Evolutionary conservation across 1,140 invertebrate species (phyloP).

Genomic region (Trypoxylus dichotomus): DNA sequence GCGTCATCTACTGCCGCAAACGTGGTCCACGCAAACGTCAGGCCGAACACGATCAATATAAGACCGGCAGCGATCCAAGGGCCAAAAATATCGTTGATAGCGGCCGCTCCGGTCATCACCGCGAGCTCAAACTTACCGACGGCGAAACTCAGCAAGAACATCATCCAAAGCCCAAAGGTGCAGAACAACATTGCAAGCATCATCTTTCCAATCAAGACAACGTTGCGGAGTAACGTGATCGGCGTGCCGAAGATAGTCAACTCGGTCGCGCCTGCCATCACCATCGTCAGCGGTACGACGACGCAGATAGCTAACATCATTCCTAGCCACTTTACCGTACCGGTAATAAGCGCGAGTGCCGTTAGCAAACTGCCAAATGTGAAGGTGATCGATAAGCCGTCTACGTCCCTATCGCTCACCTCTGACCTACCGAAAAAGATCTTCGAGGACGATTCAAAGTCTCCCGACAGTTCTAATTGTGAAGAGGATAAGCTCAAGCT

Average conservation of each 20-base stretch:
- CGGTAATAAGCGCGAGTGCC: conserved; percentile 51
- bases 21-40: conserved; percentile 6
- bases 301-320: conserved; percentile 50
- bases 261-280: conserved; percentile 45
- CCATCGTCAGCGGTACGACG: conserved; percentile 49
- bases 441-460: conserved; percentile 63
- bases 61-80: conserved; percentile 11
- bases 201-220: conserved; percentile 44
- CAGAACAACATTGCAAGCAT: conserved; percentile 45
- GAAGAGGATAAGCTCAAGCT: conserved; percentile 53
- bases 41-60: conserved; percentile 27
- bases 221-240: conserved; percentile 45
- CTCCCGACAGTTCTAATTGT: conserved; percentile 58
- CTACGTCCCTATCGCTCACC: conserved; percentile 58
- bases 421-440: conserved; percentile 64
- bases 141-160: neutral
- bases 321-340: conserved; percentile 49
- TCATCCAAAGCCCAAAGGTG: conserved; percentile 38
- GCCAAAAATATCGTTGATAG: conserved; percentile 44
- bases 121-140: neutral
- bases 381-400: conserved; percentile 56
- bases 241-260: conserved; percentile 45
- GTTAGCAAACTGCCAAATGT: conserved; percentile 51
- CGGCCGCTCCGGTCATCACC: conserved; percentile 33
- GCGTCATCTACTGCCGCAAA: neutral